Percentiles rank a stretch among this genome's conserved stretches.
These are phyloP conservation scores for Pavo muticus DNA, from an alignment of 2,113 vertebrate genomes.

Conservation along the genomic window DNA sequence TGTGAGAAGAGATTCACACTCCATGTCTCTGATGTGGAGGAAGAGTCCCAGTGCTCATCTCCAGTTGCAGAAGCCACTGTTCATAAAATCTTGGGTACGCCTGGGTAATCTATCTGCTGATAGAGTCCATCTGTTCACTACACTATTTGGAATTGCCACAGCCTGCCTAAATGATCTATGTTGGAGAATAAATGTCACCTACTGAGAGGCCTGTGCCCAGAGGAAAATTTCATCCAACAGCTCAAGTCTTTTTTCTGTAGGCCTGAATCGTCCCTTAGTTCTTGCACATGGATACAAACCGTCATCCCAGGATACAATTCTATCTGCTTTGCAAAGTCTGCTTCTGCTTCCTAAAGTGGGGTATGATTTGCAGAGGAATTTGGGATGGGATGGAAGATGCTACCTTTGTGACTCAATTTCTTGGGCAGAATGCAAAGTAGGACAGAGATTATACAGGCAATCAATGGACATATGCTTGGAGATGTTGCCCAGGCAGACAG, in stretches of 20 bases:
- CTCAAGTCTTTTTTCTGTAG: neutral
- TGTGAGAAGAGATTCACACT: neutral
- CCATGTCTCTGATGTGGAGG: neutral
- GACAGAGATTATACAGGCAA: constrained; percentile 11
- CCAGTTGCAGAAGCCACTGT: neutral
- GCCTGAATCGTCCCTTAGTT: neutral
- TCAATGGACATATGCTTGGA: constrained; percentile 20
- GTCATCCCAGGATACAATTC: neutral
- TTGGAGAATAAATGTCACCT: neutral
- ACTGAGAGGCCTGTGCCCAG: neutral
- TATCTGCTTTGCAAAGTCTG: neutral
- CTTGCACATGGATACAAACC: neutral
- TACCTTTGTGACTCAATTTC: constrained; percentile 12
- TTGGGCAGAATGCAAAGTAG: constrained; percentile 21
- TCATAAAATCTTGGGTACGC: neutral
- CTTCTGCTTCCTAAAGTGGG: neutral
- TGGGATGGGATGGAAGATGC: neutral
- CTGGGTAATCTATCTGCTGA: neutral
- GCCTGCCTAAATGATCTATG: neutral
- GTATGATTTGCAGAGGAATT: neutral
- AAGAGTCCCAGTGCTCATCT: neutral
- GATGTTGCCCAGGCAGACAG: constrained; percentile 7
- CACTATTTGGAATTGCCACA: neutral
- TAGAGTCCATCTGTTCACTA: neutral
- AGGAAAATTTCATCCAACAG: neutral